Conservation (phyloP, 2,113 vertebrate genomes). For the Pteronura brasiliensis region DNA sequence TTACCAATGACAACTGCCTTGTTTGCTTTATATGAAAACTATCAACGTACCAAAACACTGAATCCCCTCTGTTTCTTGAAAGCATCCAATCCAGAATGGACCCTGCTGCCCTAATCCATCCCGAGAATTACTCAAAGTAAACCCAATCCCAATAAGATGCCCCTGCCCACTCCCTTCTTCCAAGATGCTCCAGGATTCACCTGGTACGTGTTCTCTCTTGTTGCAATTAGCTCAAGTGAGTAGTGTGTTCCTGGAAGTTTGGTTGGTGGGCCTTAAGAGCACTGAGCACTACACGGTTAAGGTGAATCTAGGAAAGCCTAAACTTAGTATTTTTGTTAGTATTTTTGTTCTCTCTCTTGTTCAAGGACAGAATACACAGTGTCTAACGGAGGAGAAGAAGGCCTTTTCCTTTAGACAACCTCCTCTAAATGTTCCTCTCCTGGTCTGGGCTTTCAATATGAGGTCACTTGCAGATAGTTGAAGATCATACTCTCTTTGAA, state of each 20-base stretch:
- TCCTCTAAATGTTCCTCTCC: slow-evolving; percentile 8
- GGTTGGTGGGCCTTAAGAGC: neutral
- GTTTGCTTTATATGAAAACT: neutral
- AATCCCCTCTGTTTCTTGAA: neutral
- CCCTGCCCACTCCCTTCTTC: neutral
- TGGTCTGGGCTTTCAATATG: neutral
- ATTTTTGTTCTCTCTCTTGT: neutral
- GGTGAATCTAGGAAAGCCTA: neutral
- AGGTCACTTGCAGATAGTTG: neutral
- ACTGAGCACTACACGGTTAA: neutral
- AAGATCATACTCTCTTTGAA: neutral
- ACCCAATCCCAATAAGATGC: neutral
- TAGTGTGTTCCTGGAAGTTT: neutral
- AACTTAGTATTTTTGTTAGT: neutral
- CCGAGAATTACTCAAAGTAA: neutral
- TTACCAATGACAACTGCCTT: neutral
- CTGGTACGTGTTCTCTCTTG: neutral
- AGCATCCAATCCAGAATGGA: neutral
- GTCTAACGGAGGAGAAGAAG: neutral
- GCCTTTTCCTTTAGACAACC: neutral
- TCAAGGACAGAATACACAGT: neutral
- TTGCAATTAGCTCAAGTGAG: neutral
- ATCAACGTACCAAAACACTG: neutral
- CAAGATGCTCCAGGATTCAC: neutral
- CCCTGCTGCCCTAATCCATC: neutral